Evolutionary conservation across 2,113 vertebrate genomes (phyloP), one percentile per base, ranked within the genome.

Genomic region (Triplophysa siluroides): DNA sequence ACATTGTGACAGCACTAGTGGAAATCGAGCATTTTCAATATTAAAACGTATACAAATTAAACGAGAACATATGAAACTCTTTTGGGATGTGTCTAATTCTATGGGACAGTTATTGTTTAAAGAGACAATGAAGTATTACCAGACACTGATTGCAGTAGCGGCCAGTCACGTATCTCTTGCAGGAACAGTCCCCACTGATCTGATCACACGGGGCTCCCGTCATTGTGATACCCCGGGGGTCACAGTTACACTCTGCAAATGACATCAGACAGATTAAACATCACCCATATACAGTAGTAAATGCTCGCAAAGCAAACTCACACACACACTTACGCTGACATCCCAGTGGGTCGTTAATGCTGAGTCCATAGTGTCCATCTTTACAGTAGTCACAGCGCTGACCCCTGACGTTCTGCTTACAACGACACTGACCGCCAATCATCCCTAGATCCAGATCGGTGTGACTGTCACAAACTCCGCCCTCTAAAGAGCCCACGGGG

Each of bases 391-490:
- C 94, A 4, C 95, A 97, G 63, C 91, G 92, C 1, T 80, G 81
- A 8, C 92, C 93, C 0, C 87, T 94, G 67, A 97, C 92, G 0
- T 94, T 91, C 45, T 85, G 84, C 90, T 96, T 96, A 89, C 95
- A 98, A 83, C 90, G 93, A 86, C 95, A 96, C 85, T 96, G 95
- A 16, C 95, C 95, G 0, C 91, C 85, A 0, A 97, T 94, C 92
- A 94, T 92, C 43, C 93, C 92, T 80, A 87, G 81, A 0, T 87
- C 89, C 73, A 87, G 81, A 0, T 96, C 93, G 0, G 94, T 95
- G 88, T 95, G 90, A 7, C 91, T 83, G 0, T 97, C 96, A 1
- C 95, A 97, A 41, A 94, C 85, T 0, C 93, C 94, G 0, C 94
- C 94, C 0, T 95, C 93, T 90, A 93, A 18, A 0, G 94, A 93